A percentile compares a stretch with the other conserved stretches of the same genome.
Conservation (phyloP, 2,797 vertebrate genomes). For the Simalia tracyae region DNA sequence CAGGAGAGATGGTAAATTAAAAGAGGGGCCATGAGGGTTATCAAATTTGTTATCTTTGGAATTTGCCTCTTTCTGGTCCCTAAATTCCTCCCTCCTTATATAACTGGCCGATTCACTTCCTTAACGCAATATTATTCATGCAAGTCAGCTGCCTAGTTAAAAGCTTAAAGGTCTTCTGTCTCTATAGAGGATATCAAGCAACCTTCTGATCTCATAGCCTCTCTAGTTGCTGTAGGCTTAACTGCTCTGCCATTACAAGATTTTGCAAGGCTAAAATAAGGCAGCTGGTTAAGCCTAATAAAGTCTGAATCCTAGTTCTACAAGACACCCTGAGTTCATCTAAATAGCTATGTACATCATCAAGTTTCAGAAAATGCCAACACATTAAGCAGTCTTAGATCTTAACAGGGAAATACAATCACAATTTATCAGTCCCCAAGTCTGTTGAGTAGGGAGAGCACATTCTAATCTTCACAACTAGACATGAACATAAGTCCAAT, state of each 20-base stretch:
- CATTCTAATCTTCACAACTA: neutral
- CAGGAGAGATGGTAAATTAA: neutral
- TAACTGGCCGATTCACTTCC: neutral
- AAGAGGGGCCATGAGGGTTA: neutral
- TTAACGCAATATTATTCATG: neutral
- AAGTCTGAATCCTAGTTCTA: neutral
- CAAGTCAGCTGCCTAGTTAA: neutral
- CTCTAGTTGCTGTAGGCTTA: neutral
- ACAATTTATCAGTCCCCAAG: neutral
- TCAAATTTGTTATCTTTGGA: neutral
- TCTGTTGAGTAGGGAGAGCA: neutral
- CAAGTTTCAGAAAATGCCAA: neutral
- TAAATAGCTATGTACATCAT: neutral
- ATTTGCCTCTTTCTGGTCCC: neutral
- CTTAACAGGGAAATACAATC: neutral
- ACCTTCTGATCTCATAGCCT: neutral
- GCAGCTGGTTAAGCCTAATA: neutral
- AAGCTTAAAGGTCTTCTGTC: neutral
- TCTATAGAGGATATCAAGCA: neutral
- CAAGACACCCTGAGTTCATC: neutral
- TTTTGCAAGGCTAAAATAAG: neutral
- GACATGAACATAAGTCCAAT: neutral
- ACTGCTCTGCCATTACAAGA: neutral
- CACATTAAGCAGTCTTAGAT: neutral
- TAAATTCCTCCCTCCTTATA: neutral